A percentile compares a stretch with the other conserved stretches of the same genome.
phyloP scores from a whole-genome alignment of 2,797 vertebrate species.

The Danio kyathit region DNA sequence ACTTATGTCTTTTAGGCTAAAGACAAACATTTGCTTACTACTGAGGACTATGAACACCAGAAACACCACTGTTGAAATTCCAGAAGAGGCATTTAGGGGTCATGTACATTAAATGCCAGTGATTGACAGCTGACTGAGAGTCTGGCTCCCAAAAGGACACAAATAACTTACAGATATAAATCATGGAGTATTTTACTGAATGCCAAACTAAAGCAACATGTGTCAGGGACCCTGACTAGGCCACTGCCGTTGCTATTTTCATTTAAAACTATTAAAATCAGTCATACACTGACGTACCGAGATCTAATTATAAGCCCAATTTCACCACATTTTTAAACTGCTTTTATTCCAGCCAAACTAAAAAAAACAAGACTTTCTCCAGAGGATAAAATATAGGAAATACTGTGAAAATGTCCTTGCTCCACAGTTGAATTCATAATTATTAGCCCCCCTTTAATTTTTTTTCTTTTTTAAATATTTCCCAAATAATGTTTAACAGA shows the following conservation, averaged over 20 bases:
- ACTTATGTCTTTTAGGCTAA: background rate
- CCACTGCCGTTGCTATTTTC: constrained; percentile 22
- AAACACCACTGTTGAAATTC: constrained; percentile 58
- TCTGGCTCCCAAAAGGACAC: constrained; percentile 63
- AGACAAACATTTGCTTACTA: background rate
- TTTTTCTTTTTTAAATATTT: too few relatives aligned
- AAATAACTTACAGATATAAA: constrained; percentile 51
- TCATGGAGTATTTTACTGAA: constrained; percentile 40
- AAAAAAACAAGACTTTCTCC: too few relatives aligned
- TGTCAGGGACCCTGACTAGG: constrained; percentile 20
- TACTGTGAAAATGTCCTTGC: too few relatives aligned
- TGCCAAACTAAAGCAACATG: constrained; percentile 15
- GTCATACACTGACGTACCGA: too few relatives aligned
- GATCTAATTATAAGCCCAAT: too few relatives aligned
- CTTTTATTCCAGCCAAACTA: too few relatives aligned
- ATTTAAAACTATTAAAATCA: background rate
- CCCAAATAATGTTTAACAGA: too few relatives aligned
- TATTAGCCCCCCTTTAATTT: too few relatives aligned
- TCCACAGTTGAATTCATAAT: too few relatives aligned
- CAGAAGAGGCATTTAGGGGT: constrained; percentile 67
- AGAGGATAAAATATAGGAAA: too few relatives aligned
- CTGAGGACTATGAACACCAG: background rate
- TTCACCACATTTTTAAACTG: too few relatives aligned
- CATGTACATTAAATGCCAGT: constrained; percentile 64
- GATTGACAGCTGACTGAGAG: constrained; percentile 64